These are phyloP conservation scores for Pandion haliaetus DNA, from an alignment of 2,113 vertebrate species.

Conservation along the genomic window DNA sequence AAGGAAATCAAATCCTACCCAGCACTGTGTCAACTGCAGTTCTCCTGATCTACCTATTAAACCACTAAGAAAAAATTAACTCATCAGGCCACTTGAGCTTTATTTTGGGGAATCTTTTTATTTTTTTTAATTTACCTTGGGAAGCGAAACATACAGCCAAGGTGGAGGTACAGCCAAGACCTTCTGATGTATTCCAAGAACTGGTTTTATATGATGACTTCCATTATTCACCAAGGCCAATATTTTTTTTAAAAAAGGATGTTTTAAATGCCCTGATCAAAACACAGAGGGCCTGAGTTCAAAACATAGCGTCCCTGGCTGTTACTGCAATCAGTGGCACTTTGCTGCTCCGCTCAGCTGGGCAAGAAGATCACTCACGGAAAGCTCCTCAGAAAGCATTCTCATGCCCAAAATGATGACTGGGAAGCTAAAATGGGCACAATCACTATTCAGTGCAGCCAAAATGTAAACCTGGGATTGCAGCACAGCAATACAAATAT, in stretches of 20 bases:
- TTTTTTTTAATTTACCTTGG: not conserved
- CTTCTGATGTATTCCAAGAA: not conserved
- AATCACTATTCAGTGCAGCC: not conserved
- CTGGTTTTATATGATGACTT: not conserved
- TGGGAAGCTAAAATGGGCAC: not conserved
- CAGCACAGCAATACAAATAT: not conserved
- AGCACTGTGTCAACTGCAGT: not conserved
- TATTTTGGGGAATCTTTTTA: not conserved
- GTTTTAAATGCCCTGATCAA: not conserved
- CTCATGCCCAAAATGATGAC: not conserved
- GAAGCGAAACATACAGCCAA: not conserved
- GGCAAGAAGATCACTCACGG: rapidly evolving
- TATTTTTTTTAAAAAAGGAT: not conserved
- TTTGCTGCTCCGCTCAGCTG: not conserved
- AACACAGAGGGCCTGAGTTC: not conserved
- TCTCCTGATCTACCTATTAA: not conserved
- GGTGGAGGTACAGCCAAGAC: not conserved
- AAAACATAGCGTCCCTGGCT: not conserved
- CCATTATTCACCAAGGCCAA: not conserved
- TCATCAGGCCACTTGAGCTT: not conserved
- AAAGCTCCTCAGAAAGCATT: not conserved
- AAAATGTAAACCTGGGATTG: not conserved
- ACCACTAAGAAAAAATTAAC: not conserved
- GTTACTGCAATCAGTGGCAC: too few relatives aligned
- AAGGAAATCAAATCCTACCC: not conserved